These are phyloP conservation scores for Noctua janthina DNA, from an alignment of 2,888 invertebrate species.

Conservation along the genomic window DNA sequence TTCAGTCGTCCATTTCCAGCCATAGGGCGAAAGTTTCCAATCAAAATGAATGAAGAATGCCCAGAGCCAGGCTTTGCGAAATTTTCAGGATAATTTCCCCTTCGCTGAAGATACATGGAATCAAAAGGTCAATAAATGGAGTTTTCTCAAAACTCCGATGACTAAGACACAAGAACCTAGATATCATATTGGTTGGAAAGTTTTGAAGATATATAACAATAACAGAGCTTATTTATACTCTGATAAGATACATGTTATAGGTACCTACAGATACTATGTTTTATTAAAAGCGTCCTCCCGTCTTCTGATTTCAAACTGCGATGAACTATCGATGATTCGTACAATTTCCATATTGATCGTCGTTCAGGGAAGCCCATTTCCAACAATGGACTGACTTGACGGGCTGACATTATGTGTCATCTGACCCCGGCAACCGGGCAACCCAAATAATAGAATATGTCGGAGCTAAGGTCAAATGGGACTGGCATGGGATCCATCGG, in stretches of 20 bases:
- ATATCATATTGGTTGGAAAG: neutral
- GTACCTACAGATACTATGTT: neutral
- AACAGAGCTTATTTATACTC: constrained; percentile 2
- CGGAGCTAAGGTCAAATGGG: constrained; percentile 36
- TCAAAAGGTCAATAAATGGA: neutral
- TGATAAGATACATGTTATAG: neutral
- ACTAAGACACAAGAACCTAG: neutral
- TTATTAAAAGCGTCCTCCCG: neutral
- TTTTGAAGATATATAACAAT: neutral
- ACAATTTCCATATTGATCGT: neutral
- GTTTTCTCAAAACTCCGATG: constrained; percentile 23
- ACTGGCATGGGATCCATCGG: constrained; percentile 19
- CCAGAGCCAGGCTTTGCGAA: neutral
- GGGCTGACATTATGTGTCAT: constrained; percentile 32
- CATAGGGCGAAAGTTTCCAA: neutral
- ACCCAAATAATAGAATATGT: constrained; percentile 41
- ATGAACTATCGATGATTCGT: neutral
- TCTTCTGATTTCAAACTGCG: neutral
- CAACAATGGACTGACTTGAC: neutral
- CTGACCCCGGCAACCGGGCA: constrained; percentile 41
- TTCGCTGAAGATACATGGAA: neutral
- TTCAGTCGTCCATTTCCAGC: neutral
- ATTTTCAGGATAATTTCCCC: neutral
- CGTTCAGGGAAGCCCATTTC: constrained; percentile 3
- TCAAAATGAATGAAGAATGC: neutral